Percentiles rank a stretch among this genome's conserved stretches.
These are phyloP conservation scores for Solenopsis invicta DNA, from an alignment of 1,140 invertebrate genomes.

Conservation along the genomic window DNA sequence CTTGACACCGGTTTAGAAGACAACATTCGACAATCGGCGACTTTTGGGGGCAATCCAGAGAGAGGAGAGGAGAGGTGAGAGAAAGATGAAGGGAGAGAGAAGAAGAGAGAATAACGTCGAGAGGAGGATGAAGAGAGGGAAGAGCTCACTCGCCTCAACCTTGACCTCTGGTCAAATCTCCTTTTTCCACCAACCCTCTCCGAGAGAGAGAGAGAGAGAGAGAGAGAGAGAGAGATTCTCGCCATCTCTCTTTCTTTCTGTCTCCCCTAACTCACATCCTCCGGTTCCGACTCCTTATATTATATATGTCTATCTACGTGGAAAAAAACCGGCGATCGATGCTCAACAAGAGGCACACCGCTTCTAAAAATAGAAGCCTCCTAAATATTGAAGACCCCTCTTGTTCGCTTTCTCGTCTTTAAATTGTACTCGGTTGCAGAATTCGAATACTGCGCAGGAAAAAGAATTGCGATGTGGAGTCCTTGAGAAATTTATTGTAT, in stretches of 20 bases:
- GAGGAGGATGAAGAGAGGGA: slow-evolving; percentile 36
- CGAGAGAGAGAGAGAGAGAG: background rate
- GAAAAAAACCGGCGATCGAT: slow-evolving; percentile 72
- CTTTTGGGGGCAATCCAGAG: background rate
- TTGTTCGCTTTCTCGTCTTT: slow-evolving; percentile 1
- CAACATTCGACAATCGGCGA: background rate
- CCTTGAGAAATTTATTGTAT: background rate
- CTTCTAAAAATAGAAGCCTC: slow-evolving; percentile 69
- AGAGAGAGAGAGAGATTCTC: background rate
- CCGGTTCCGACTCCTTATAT: slow-evolving; percentile 33
- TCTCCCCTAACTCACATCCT: background rate
- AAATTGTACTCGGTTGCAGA: background rate
- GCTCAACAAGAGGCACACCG: slow-evolving; percentile 56
- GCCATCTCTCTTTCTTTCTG: background rate
- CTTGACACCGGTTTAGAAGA: slow-evolving; percentile 57
- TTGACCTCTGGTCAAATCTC: slow-evolving; percentile 69
- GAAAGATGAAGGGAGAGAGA: background rate
- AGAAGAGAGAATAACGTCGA: slow-evolving; percentile 9
- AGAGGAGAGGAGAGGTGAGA: background rate
- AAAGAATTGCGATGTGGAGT: slow-evolving; percentile 9
- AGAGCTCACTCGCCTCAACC: slow-evolving; percentile 65
- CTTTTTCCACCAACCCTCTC: slow-evolving; percentile 13
- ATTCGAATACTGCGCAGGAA: slow-evolving; percentile 3
- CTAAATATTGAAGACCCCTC: slow-evolving; percentile 70
- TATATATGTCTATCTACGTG: slow-evolving; percentile 39